Percentiles rank a stretch among this genome's conserved stretches.
These are phyloP conservation scores for Spondyliosoma cantharus DNA, from an alignment of 2,797 vertebrate species.

Conservation along the genomic window DNA sequence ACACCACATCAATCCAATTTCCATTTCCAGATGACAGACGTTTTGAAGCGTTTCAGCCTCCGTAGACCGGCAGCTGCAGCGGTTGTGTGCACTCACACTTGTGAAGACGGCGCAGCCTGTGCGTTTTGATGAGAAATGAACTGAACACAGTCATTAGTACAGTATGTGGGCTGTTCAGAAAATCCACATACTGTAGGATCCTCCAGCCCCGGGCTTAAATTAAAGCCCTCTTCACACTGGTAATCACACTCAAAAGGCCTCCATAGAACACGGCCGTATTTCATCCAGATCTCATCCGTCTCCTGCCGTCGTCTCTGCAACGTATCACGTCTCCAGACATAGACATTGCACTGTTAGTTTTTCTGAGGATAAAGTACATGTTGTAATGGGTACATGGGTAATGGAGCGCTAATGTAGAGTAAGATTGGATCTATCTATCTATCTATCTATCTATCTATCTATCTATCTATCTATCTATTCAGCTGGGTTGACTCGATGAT, in stretches of 20 bases:
- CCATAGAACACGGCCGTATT: slow-evolving; percentile 16
- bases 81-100: slow-evolving; percentile 38
- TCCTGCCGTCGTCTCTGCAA: slow-evolving; percentile 17
- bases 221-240: slow-evolving; percentile 52
- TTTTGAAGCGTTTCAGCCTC: slow-evolving; percentile 41
- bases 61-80: slow-evolving; percentile 27
- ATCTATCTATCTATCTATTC: background rate
- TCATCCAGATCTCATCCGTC: slow-evolving; percentile 48
- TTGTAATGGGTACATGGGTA: slow-evolving; percentile 22
- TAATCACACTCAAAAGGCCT: slow-evolving; percentile 57
- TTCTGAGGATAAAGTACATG: background rate
- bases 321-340: slow-evolving; percentile 29
- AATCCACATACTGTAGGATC: slow-evolving; percentile 51
- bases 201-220: slow-evolving; percentile 57
- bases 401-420: slow-evolving; percentile 16
- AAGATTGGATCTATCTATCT: slow-evolving; percentile 9
- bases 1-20: slow-evolving; percentile 53
- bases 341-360: slow-evolving; percentile 12
- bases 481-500: background rate
- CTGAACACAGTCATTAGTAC: slow-evolving; percentile 49
- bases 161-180: slow-evolving; percentile 51
- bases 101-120: slow-evolving; percentile 41
- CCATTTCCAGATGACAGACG: slow-evolving; percentile 44
- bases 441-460: slow-evolving; percentile 3
- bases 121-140: slow-evolving; percentile 53